Percentiles rank a stretch among this genome's conserved stretches.
Conservation (phyloP, 2,888 invertebrate species). For the Agrotis exclamationis region DNA sequence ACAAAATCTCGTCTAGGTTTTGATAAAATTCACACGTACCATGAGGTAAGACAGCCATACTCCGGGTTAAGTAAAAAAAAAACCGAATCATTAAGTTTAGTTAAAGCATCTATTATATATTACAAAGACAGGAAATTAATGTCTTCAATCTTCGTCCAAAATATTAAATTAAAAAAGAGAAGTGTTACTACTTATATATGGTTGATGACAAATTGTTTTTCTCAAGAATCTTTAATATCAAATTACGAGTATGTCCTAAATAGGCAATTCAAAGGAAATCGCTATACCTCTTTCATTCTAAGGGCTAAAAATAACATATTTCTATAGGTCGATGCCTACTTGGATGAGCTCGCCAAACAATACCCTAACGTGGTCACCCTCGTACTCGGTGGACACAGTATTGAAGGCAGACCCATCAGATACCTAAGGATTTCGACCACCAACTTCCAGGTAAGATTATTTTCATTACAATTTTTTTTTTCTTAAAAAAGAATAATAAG, state of each 20-base stretch:
- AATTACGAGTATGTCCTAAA: too few relatives aligned
- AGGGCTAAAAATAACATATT: not conserved
- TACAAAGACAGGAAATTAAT: too few relatives aligned
- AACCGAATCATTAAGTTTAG: not conserved
- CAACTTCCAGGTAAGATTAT: conserved; percentile 77
- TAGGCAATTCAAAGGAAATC: too few relatives aligned
- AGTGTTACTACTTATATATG: too few relatives aligned
- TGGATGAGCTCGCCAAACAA: conserved; percentile 75
- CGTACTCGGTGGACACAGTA: conserved; percentile 87
- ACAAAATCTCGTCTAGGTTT: conserved; percentile 71
- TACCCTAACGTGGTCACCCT: conserved; percentile 77
- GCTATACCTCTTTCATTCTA: too few relatives aligned
- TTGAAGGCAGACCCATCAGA: conserved; percentile 90
- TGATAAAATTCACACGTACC: conserved; percentile 75
- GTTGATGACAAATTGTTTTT: too few relatives aligned
- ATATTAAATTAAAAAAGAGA: too few relatives aligned
- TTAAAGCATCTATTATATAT: too few relatives aligned
- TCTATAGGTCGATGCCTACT: conserved; percentile 80
- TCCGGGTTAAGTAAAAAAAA: not conserved
- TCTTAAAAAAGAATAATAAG: too few relatives aligned
- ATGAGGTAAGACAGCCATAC: conserved; percentile 69
- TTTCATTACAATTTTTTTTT: not conserved
- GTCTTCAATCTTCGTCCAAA: too few relatives aligned
- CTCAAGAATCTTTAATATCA: too few relatives aligned
- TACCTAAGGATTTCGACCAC: conserved; percentile 91